Base-by-base conservation (phyloP, 2,888 invertebrate species). In the Pherbina coryleti region DNA sequence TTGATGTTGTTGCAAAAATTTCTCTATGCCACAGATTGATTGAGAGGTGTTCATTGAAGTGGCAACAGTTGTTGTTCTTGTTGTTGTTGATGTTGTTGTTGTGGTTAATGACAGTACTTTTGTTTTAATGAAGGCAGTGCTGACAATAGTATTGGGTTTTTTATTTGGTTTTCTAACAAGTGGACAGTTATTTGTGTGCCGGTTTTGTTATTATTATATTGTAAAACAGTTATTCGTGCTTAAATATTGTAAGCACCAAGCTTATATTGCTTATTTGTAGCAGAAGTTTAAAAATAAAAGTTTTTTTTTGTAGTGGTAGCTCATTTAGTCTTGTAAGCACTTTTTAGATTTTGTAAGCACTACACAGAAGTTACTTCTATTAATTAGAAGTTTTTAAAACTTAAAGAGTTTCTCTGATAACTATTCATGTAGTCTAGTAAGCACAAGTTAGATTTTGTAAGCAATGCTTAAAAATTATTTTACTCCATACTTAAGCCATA, bases 291-390 rank as follows among this genome's bases (percentile, higher is more conserved):
- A 14, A 11, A 44, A 44, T 11, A 19, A 3, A 25, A 25, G 8
- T 19, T 1, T 19, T 19, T 55, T 19, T 17, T 19, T n/a, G 19
- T 8, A 19, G 8, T 19, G 2, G 8, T 8, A 1, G 5, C n/a
- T 55, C 31, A 62, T 25, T 62, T 28, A 8, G 7, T 3, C 66
- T 66, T 66, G 22, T 37, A 66, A 66, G 19, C 19, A 37, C 3
- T 0, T n/a, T n/a, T 28, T n/a, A 34, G 19, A 44, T 44, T 37
- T 44, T 67, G 67, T 67, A 67, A 67, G 67, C 67, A 67, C n/a
- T 34, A 9, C 25, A 22, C 0, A n/a, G 11, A 28, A 31, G 1
- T 28, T 28, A 28, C 31, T 31, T 31, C 5, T 31, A 31, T 31
- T 31, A 5, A 31, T 3, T 31, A 31, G 31, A 31, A 31, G 1